Percentiles rank a stretch among this genome's conserved stretches.
Evolutionary conservation across 2,888 invertebrate genomes (phyloP).

Genomic region (Pachycephus smyrnensis): DNA sequence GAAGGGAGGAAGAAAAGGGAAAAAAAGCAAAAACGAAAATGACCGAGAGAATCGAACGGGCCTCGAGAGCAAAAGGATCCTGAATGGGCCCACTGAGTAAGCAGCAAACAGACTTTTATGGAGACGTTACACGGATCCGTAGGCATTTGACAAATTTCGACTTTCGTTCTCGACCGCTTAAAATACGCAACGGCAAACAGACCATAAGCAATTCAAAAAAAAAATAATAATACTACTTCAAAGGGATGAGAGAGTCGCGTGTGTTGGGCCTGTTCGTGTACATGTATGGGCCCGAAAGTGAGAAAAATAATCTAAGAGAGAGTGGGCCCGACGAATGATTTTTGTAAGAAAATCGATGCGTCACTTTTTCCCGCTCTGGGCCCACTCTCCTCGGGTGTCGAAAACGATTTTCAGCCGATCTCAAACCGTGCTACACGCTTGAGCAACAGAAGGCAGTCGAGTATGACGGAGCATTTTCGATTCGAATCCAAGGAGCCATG

Average conservation of each 20-base stretch:
- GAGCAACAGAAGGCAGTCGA: constrained; percentile 56
- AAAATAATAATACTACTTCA: too few species aligned
- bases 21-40: constrained; percentile 14
- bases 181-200: too few species aligned
- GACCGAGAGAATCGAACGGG: constrained; percentile 26
- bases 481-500: background rate
- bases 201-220: too few species aligned
- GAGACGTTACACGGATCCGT: constrained; percentile 51
- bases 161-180: constrained; percentile 26
- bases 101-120: constrained; percentile 41
- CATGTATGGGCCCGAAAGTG: background rate
- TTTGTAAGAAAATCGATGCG: constrained; percentile 55
- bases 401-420: constrained; percentile 30
- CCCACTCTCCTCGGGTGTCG: constrained; percentile 2
- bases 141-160: constrained; percentile 58
- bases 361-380: constrained; percentile 48
- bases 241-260: background rate
- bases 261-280: background rate
- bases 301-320: background rate
- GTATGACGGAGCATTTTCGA: constrained; percentile 57
- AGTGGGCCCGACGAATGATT: constrained; percentile 21
- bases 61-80: constrained; percentile 17
- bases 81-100: background rate
- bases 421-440: constrained; percentile 20
- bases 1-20: constrained; percentile 5